Evolutionary conservation across 2,797 vertebrate species (phyloP), one percentile per base, ranked within the genome.

Genomic region (Arnoldichthys spilopterus): DNA sequence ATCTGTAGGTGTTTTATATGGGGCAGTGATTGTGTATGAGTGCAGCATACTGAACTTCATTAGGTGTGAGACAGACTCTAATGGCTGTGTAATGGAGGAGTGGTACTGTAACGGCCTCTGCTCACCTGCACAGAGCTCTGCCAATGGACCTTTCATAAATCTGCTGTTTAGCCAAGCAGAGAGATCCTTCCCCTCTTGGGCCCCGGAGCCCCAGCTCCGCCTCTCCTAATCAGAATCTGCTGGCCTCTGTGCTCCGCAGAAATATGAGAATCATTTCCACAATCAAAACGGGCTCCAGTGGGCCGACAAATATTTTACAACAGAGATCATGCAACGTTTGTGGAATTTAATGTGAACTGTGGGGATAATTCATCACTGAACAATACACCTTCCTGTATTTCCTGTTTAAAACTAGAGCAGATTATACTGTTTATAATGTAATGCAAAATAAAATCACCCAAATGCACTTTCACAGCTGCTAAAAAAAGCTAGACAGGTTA

Each of bases 121-220:
- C 64, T 74, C 80, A 82, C 83, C 74, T 80, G 59, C 74, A 75
- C 67, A 28, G 26, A 20, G 59, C 34, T 84, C 59, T 84, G 47
- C 59, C 32, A 80, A 64, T 28, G 63, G 56, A 78, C 24, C 54
- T 77, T 76, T 80, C 72, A 84, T 86, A 84, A 86, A 86, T 86
- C 82, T 84, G 73, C 62, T 26, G 80, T 80, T 80, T 83, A 79
- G 69, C 73, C 78, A 76, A 75, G 80, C 85, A 77, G 58, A 82
- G 78, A 74, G 82, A 86, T 78, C 75, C 76, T 73, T 80, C 71
- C 68, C 78, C 75, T 78, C 76, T 73, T 18, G 28, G 24, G 71
- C 51, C 74, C 53, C 26, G 72, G 77, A 77, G 80, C 64, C 62
- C 75, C 22, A 51, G 64, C 77, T 78, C 73, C 72, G 68, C 64